phyloP scores from a whole-genome alignment of 1,140 invertebrate genomes.

The Leucophenga varia region DNA sequence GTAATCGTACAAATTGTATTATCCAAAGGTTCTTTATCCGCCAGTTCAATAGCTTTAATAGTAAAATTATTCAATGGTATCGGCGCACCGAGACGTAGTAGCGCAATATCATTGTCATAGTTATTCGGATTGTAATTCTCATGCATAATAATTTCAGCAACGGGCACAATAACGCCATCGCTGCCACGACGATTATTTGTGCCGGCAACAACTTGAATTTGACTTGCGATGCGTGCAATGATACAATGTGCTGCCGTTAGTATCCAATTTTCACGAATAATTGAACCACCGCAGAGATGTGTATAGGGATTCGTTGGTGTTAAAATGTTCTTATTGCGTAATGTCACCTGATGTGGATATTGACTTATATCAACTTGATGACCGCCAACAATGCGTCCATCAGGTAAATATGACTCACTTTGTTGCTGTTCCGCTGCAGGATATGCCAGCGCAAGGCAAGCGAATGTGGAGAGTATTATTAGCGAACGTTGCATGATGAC shows the following conservation, averaged over 20 bases:
- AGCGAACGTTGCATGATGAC: too few species aligned
- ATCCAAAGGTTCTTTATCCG: slow-evolving; percentile 23
- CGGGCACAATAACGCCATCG: slow-evolving; percentile 39
- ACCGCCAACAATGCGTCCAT: slow-evolving; percentile 44
- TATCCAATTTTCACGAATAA: slow-evolving; percentile 44
- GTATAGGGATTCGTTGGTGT: slow-evolving; percentile 18
- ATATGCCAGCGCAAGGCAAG: slow-evolving; percentile 3
- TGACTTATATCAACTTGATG: slow-evolving; percentile 18
- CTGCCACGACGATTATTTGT: slow-evolving; percentile 24
- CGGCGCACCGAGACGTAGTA: slow-evolving; percentile 30
- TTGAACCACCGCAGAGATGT: slow-evolving; percentile 62
- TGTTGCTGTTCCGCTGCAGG: slow-evolving; percentile 8
- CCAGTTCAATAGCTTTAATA: slow-evolving; percentile 32
- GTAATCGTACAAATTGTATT: slow-evolving; percentile 42
- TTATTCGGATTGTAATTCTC: slow-evolving; percentile 34
- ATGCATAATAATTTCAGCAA: slow-evolving; percentile 46
- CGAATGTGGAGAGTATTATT: too few species aligned
- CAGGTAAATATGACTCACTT: neutral
- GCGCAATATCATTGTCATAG: slow-evolving; percentile 46
- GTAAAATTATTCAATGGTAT: slow-evolving; percentile 45
- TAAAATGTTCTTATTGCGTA: slow-evolving; percentile 33
- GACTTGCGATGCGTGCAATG: slow-evolving; percentile 30
- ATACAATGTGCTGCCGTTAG: slow-evolving; percentile 52
- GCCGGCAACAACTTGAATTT: slow-evolving; percentile 39
- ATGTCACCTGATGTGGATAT: slow-evolving; percentile 42